Evolutionary conservation across 2,888 invertebrate genomes (phyloP).

Genomic region (Myathropa florea): DNA sequence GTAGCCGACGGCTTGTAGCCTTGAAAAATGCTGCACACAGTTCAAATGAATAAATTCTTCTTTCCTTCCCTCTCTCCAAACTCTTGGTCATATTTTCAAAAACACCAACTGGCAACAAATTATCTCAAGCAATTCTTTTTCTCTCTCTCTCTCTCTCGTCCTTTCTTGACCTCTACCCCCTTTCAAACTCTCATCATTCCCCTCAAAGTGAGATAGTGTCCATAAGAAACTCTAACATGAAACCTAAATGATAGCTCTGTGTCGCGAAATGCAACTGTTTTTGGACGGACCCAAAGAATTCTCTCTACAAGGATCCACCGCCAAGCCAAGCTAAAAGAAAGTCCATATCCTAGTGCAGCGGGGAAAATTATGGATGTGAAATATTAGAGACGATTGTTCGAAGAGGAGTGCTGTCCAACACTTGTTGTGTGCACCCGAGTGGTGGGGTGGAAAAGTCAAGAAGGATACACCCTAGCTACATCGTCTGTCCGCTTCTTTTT

Average conservation of each 20-base stretch:
- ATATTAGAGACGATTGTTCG: neutral
- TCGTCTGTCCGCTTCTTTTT: neutral
- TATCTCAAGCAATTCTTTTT: conserved; percentile 9
- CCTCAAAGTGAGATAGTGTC: conserved; percentile 4
- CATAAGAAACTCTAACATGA: conserved; percentile 22
- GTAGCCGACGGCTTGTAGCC: neutral
- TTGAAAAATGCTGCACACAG: neutral
- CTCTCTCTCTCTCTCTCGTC: neutral
- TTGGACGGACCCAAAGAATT: neutral
- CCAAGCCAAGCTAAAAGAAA: neutral
- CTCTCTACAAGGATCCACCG: neutral
- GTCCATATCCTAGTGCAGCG: neutral
- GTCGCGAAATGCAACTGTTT: conserved; percentile 25
- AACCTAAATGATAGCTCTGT: conserved; percentile 24
- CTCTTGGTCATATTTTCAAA: neutral
- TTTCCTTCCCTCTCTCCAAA: neutral
- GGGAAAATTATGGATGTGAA: conserved; percentile 8
- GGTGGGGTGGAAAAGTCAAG: conserved; percentile 1
- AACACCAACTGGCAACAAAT: neutral
- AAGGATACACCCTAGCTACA: neutral
- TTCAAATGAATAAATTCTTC: conserved; percentile 2
- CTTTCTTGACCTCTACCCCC: neutral
- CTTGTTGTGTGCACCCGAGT: conserved; percentile 4
- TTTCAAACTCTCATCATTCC: neutral
- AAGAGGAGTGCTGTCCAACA: conserved; percentile 13